Evolutionary conservation across 2,113 vertebrate species (phyloP).

Genomic region (Catharus bicknelli): DNA sequence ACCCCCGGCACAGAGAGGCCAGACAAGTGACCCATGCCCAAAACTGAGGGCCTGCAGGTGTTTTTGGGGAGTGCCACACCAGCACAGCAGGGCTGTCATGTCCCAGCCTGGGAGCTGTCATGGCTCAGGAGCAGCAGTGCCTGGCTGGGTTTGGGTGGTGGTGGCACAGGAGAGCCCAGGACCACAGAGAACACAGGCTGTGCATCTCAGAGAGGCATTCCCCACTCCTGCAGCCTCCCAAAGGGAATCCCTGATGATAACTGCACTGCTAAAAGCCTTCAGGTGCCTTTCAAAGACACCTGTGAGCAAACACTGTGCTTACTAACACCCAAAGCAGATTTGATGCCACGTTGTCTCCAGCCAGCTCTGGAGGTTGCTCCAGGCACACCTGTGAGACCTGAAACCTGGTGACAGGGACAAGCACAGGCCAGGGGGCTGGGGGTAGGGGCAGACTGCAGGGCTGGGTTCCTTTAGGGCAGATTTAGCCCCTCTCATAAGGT

Average conservation of each 20-base stretch:
- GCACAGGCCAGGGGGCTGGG: not conserved
- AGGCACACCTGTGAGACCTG: not conserved
- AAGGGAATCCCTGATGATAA: not conserved
- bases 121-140: not conserved
- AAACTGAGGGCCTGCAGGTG: not conserved
- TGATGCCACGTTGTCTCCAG: fast-evolving
- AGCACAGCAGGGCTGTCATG: not conserved
- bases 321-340: not conserved
- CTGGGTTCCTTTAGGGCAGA: not conserved
- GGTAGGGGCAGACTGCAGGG: not conserved
- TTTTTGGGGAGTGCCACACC: not conserved
- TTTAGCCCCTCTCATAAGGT: not conserved
- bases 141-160: not conserved
- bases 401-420: not conserved
- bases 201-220: not conserved
- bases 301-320: not conserved
- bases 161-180: not conserved
- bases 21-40: not conserved
- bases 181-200: fast-evolving
- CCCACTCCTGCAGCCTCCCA: not conserved
- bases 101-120: not conserved
- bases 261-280: fast-evolving
- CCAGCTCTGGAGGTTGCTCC: fast-evolving
- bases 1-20: not conserved
- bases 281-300: fast-evolving